Evolutionary conservation across 2,888 invertebrate genomes (phyloP), one percentile per base, ranked within the genome.

Genomic region (Globia sparganii): DNA sequence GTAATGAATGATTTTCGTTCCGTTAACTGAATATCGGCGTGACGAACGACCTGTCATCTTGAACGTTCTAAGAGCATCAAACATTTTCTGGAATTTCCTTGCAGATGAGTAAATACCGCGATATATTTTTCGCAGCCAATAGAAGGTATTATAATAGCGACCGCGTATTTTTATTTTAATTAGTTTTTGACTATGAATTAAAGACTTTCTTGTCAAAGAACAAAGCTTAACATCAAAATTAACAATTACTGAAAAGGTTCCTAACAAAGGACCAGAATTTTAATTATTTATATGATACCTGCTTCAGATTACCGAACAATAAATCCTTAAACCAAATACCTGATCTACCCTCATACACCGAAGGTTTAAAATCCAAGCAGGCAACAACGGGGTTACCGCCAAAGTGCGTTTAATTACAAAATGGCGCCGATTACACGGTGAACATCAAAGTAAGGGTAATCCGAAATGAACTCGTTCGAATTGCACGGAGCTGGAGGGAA

Each of bases 321-420:
- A 15, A 71, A 37, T 59, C 34, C 4, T 46, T n/a, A n/a, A 56
- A 64, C 2, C 13, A 13, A 68, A 76, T 71, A 62, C 37, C 61
- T 25, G 37, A 64, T 67, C 40, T 81, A 70, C 21, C n/a, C 0
- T 62, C 56, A 62, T 56, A 66, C 3, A 21, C 31, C 11, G 43
- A 75, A 74, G 68, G 76, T 71, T 77, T 78, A 75, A 75, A 86
- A 80, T 86, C 40, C 37, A 70, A 40, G 28, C n/a, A 69, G 66
- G 62, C 40, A 67, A 78, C 68, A 74, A 77, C 62, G n/a, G 37
- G 40, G 56, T 66, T 69, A 72, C 81, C 77, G 72, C 77, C 70
- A 80, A 85, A 81, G 65, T 80, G 67, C 76, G 86, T 80, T 85
- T 89, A 89, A 89, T 90, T 89, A 86, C 81, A 89, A 87, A 88